Base-by-base conservation (phyloP, 23 tunicate genomes). In the Trididemnum miniatum region DNA sequence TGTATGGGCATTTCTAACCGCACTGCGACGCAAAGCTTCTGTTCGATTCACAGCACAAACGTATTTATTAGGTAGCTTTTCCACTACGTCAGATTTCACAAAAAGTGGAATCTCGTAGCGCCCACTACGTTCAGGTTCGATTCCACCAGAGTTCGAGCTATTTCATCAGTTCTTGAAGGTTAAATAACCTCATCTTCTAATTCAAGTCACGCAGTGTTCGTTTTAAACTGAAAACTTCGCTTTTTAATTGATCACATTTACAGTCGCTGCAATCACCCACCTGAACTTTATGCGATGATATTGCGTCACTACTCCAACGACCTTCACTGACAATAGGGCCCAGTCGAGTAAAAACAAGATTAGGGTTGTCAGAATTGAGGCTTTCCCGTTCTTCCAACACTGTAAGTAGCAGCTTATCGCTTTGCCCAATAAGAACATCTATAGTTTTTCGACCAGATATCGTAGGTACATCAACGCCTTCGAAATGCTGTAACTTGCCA, bases 81-180 rank as follows among this genome's bases (percentile, higher is more conserved):
- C n/a, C n/a, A n/a, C n/a, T n/a, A n/a, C n/a, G n/a, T n/a, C n/a
- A n/a, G n/a, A n/a, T n/a, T n/a, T n/a, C n/a, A n/a, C n/a, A n/a
- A n/a, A n/a, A n/a, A n/a, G n/a, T n/a, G n/a, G n/a, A n/a, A n/a
- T n/a, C 54, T 62, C 67, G 20, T 62, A 12, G 22, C 26, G 67
- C 27, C 22, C 22, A 62, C 29, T 20, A 62, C 67, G 15, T 62
- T n/a, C 15, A 62, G 15, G 22, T 62, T 15, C 22, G 29, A 26
- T 25, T 62, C 67, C 4, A 62, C 67, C 20, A 62, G 20, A n/a
- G 5, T n/a, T 3, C 49, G 51, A 18, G 77, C 54, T 15, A 9
- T 71, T 34, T 34, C 77, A 18, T 62, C 67, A n/a, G 15, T 62
- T 62, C 22, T 62, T 4, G 26, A 62, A n/a, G 67, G 67, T 62